Evolutionary conservation across 2,888 invertebrate species (phyloP).

Genomic region (Hedychridium roseum): DNA sequence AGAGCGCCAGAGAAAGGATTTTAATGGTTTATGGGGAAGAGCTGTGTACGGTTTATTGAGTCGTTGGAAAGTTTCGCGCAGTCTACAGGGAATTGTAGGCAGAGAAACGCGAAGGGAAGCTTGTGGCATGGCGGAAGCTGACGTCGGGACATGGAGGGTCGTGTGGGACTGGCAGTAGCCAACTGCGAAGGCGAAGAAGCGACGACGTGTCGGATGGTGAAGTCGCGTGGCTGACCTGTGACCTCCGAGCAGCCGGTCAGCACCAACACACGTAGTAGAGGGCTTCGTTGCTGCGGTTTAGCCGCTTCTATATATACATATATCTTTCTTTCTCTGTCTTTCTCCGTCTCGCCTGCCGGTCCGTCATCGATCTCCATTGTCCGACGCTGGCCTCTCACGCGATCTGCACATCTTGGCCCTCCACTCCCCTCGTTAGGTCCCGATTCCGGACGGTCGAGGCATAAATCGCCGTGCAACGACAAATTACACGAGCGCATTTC

Average conservation of each 20-base stretch:
- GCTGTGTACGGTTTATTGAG: too few species aligned
- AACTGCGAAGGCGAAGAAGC: not conserved
- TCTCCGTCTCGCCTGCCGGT: conserved; percentile 40
- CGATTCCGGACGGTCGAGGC: conserved; percentile 19
- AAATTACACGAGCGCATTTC: conserved; percentile 26
- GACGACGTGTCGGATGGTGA: conserved; percentile 17
- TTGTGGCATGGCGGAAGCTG: too few species aligned
- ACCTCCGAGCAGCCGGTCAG: conserved; percentile 13
- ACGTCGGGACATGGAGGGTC: not conserved
- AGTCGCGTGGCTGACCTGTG: conserved; percentile 47
- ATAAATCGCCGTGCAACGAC: conserved; percentile 33
- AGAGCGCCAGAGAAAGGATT: too few species aligned
- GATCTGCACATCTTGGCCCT: conserved; percentile 40
- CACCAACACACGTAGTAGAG: too few species aligned
- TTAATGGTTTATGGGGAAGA: too few species aligned
- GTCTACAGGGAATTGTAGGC: too few species aligned
- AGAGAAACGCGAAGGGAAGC: too few species aligned
- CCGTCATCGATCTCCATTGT: conserved; percentile 52
- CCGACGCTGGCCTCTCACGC: conserved; percentile 44
- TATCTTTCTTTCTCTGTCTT: too few species aligned
- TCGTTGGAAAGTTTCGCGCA: too few species aligned
- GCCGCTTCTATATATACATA: too few species aligned
- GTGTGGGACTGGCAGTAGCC: not conserved
- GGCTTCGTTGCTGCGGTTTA: too few species aligned
- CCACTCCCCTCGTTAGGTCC: conserved; percentile 40